These are phyloP conservation scores for Tringa solitaria DNA, from an alignment of 2,113 vertebrate species.

Conservation along the genomic window DNA sequence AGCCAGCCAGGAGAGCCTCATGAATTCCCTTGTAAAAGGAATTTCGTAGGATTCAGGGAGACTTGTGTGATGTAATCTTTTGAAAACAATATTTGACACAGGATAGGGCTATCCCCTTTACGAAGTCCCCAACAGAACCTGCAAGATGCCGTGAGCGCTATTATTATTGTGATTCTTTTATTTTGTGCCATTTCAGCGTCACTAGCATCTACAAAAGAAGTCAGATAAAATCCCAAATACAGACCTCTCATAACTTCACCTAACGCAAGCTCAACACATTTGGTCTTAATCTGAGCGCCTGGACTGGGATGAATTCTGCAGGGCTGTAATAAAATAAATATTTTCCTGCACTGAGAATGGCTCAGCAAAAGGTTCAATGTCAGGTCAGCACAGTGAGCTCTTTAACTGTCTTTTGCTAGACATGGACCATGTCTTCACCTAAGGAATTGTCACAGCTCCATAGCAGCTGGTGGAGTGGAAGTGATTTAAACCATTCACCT, in stretches of 20 bases:
- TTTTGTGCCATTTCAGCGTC: not conserved
- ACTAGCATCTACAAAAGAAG: not conserved
- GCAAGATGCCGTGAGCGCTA: not conserved
- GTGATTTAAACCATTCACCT: not conserved
- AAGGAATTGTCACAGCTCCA: not conserved
- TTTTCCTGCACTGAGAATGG: conserved; percentile 55
- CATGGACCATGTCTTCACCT: not conserved
- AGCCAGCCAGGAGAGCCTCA: not conserved
- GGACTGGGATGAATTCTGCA: conserved; percentile 31
- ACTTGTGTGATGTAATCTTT: conserved; percentile 23
- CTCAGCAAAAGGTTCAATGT: conserved; percentile 59
- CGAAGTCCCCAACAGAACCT: not conserved
- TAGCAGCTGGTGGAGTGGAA: not conserved
- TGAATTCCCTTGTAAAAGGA: conserved; percentile 56
- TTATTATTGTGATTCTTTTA: not conserved
- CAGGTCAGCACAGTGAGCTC: conserved; percentile 65
- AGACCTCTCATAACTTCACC: not conserved
- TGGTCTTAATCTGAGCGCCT: conserved; percentile 46
- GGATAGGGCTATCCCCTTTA: conserved; percentile 40
- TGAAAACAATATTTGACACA: conserved; percentile 9
- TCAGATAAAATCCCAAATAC: conserved; percentile 14
- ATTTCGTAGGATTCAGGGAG: conserved; percentile 36
- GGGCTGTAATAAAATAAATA: conserved; percentile 61
- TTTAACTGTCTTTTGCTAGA: not conserved
- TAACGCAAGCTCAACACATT: not conserved